Evolutionary conservation across 1,140 invertebrate genomes (phyloP).

Genomic region (Caenorhabditis remanei): DNA sequence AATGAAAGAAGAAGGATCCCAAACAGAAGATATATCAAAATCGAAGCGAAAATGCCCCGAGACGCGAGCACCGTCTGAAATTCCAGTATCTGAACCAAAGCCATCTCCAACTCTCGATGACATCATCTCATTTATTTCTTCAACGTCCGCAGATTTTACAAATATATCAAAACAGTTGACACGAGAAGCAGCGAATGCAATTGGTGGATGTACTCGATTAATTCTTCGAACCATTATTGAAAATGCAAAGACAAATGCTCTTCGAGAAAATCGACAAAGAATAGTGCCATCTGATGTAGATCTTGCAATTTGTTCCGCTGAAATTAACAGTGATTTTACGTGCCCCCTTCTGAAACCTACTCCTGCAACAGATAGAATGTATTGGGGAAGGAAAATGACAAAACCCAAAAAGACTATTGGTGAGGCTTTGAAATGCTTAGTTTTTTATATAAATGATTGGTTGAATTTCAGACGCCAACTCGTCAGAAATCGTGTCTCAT

Average conservation of each 20-base stretch:
- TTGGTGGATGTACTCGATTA: slow-evolving; percentile 29
- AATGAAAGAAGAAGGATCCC: slow-evolving; percentile 41
- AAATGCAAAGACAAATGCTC: slow-evolving; percentile 1
- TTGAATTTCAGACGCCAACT: slow-evolving; percentile 4
- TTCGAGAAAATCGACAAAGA: slow-evolving; percentile 1
- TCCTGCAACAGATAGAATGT: slow-evolving; percentile 21
- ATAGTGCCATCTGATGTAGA: background rate
- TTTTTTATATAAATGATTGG: no score
- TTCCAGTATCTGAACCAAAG: background rate
- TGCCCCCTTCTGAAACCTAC: slow-evolving; percentile 17
- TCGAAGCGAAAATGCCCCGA: slow-evolving; percentile 26
- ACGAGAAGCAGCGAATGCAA: background rate
- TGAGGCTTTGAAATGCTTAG: background rate
- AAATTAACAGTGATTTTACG: slow-evolving; percentile 37
- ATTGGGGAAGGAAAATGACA: slow-evolving; percentile 17
- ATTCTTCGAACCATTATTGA: slow-evolving; percentile 31
- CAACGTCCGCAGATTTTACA: background rate
- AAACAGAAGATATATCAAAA: slow-evolving; percentile 33
- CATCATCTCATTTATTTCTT: background rate
- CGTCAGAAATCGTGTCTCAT: background rate
- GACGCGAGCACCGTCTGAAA: background rate
- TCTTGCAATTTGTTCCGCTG: background rate
- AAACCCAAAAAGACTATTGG: background rate
- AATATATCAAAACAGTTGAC: background rate
- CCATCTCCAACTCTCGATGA: background rate